A percentile compares a stretch with the other conserved stretches of the same genome.
phyloP scores from a whole-genome alignment of 2,888 invertebrate species.

The Polyploca ridens region DNA sequence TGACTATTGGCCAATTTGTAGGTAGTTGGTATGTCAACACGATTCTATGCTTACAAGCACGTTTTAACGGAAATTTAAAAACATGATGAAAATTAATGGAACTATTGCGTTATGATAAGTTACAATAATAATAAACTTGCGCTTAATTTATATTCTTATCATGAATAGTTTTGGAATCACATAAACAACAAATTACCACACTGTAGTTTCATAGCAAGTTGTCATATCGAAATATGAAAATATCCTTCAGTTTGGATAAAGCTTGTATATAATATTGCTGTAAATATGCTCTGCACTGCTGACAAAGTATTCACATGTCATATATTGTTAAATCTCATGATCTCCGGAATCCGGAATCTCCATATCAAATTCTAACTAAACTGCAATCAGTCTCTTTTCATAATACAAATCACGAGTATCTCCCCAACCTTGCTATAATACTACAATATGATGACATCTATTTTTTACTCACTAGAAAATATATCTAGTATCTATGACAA shows the following conservation, averaged over 20 bases:
- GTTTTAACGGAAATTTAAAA: conserved; percentile 28
- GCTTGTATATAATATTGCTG: not conserved
- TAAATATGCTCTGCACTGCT: not conserved
- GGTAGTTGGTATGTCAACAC: conserved; percentile 30
- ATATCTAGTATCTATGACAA: not conserved
- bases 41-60: conserved; percentile 21
- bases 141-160: conserved; percentile 42
- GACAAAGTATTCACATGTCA: not conserved
- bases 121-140: conserved; percentile 37
- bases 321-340: no score
- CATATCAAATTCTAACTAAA: conserved; percentile 21
- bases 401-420: conserved; percentile 35
- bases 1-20: conserved; percentile 46
- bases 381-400: conserved; percentile 41
- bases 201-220: conserved; percentile 50
- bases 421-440: conserved; percentile 49
- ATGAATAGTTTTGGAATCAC: conserved; percentile 38
- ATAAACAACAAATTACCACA: conserved; percentile 30
- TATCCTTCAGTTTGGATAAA: not conserved
- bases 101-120: not conserved
- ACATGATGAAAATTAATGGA: conserved; percentile 9
- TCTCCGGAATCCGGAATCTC: not conserved
- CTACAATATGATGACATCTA: conserved; percentile 41
- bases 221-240: conserved; percentile 12
- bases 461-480: conserved; percentile 58